These are phyloP conservation scores for Scatophagus argus DNA, from an alignment of 2,113 vertebrate species.

Conservation along the genomic window DNA sequence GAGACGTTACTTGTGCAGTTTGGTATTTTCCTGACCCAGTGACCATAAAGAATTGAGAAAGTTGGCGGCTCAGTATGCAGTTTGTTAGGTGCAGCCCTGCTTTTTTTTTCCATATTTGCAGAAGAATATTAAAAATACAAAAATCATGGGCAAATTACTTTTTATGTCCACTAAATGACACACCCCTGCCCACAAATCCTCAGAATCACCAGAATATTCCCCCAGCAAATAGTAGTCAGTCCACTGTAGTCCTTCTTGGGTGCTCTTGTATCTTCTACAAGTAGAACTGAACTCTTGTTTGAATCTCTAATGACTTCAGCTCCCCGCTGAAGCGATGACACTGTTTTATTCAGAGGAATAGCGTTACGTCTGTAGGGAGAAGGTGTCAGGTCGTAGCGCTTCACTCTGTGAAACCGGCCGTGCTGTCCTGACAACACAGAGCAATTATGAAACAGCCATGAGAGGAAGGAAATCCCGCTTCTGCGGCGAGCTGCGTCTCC, in stretches of 20 bases:
- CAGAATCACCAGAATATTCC: neutral
- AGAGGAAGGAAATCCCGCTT: slow-evolving; percentile 28
- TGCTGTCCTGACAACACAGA: neutral
- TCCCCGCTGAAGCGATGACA: neutral
- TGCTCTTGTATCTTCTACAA: neutral
- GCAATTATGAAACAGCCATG: slow-evolving; percentile 31
- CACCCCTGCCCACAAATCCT: neutral
- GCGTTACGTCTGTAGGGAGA: neutral
- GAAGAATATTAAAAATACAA: neutral
- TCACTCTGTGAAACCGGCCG: neutral
- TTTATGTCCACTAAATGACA: neutral
- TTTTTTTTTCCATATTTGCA: neutral
- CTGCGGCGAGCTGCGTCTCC: slow-evolving; percentile 8
- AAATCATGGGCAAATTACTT: neutral
- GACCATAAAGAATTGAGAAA: no score
- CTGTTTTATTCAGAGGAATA: neutral
- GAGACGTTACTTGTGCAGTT: neutral
- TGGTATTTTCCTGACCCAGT: neutral
- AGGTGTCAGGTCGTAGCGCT: neutral
- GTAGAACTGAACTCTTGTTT: neutral
- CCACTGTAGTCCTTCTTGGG: neutral
- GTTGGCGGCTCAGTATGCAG: no score
- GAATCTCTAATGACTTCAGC: neutral
- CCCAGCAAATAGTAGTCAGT: neutral
- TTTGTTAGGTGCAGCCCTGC: neutral